Evolutionary conservation across 1,140 invertebrate genomes (phyloP).

Genomic region (Drosophila rufa): DNA sequence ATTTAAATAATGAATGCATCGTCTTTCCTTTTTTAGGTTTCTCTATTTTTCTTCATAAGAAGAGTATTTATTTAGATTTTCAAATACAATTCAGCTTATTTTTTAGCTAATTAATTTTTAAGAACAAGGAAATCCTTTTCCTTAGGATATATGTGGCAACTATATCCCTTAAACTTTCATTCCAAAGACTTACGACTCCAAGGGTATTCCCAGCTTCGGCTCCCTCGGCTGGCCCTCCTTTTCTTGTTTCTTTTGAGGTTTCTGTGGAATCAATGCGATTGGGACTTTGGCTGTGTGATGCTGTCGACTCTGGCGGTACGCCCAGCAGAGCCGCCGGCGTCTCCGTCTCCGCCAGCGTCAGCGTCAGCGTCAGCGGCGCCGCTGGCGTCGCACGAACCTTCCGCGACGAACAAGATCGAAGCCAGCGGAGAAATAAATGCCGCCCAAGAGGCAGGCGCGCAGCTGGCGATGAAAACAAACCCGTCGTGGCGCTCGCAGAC

Average conservation of each 20-base stretch:
- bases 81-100: no score
- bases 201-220: conserved; percentile 1
- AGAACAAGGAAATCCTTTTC: no score
- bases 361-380: conserved; percentile 7
- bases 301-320: conserved; percentile 40
- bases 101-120: neutral
- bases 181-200: neutral
- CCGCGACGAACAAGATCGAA: conserved; percentile 72
- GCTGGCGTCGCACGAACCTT: conserved; percentile 56
- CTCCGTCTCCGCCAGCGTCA: conserved; percentile 5
- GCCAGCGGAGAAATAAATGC: conserved; percentile 69
- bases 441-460: conserved; percentile 75
- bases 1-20: no score
- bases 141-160: no score
- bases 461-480: conserved; percentile 77
- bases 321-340: conserved; percentile 37
- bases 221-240: neutral
- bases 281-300: conserved; percentile 39
- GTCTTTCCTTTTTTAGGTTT: no score
- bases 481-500: conserved; percentile 79
- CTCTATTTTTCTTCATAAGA: no score
- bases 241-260: conserved; percentile 28
- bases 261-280: conserved; percentile 62
- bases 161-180: no score
- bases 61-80: no score